Percentiles rank a stretch among this genome's conserved stretches.
These are phyloP conservation scores for Sylvietta virens DNA, from an alignment of 2,113 vertebrate genomes.

Conservation along the genomic window DNA sequence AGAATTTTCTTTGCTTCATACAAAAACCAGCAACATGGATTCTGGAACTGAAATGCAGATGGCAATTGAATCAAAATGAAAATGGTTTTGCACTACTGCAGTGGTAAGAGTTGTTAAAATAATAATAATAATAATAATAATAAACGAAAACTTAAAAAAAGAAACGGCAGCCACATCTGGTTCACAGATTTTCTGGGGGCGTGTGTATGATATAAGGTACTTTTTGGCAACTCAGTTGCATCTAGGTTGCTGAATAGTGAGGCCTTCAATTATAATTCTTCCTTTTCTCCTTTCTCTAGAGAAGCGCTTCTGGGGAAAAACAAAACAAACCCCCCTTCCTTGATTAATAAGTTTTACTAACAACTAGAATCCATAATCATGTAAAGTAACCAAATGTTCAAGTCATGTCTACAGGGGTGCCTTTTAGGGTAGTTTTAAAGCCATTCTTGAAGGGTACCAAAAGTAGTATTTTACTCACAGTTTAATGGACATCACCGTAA, in stretches of 20 bases:
- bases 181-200: neutral
- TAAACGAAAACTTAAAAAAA: neutral
- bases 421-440: neutral
- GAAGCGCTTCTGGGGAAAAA: neutral
- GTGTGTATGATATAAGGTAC: neutral
- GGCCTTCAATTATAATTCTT: neutral
- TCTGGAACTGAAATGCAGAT: constrained; percentile 1
- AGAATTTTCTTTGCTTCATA: neutral
- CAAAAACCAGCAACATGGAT: neutral
- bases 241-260: neutral
- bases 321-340: neutral
- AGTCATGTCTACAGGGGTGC: neutral
- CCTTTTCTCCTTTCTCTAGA: neutral
- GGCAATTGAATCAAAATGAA: neutral
- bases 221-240: neutral
- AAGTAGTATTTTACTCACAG: neutral
- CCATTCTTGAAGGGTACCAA: neutral
- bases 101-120: neutral
- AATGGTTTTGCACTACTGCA: neutral
- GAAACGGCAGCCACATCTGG: neutral
- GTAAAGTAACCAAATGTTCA: neutral
- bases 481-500: neutral
- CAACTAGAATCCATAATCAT: neutral
- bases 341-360: neutral
- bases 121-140: neutral